Evolutionary conservation across 2,113 vertebrate species (phyloP), one percentile per base, ranked within the genome.

Genomic region (Trogon melanurus): DNA sequence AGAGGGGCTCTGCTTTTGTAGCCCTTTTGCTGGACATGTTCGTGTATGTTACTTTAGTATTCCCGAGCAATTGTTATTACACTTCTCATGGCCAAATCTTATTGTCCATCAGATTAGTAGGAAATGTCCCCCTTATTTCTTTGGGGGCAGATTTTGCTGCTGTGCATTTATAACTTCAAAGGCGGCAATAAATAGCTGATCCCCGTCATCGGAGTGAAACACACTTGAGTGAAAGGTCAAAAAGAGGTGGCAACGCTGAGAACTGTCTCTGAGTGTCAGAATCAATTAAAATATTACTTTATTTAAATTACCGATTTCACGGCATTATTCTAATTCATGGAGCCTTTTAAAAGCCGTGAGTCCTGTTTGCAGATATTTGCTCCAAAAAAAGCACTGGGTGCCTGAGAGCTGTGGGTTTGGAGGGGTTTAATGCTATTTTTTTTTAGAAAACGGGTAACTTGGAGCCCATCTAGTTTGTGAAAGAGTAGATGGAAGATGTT

Each of bases 211-310:
- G 17, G 50, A 79, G 70, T 0, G 0, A 79, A 88, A 79, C 57
- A 17, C 50, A 26, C 73, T 87, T n/a, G 45, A 82, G 41, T 92
- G 78, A 92, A 89, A 92, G 88, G 88, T 93, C 80, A 51, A 88
- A 44, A 85, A 30, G 67, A 85, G 45, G 72, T 85, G 72, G 64
- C 75, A 88, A 13, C 12, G 50, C 61, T 61, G 34, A 87, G 53
- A 91, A 94, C 81, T 45, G 60, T 86, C 51, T 74, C 85, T 76
- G 50, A 86, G 48, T 84, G 72, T 91, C 76, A 89, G 61, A 89
- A 89, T 93, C 91, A 87, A 95, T 97, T 96, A 93, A 92, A 95
- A 93, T 92, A 91, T 32, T 90, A 51, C 83, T 92, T 88, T 78
- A 85, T 96, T 96, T 92, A 93, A 93, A 69, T 91, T 54, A 87